Evolutionary conservation across 1,140 invertebrate species (phyloP).

Genomic region (Brachionus rotundiformis): DNA sequence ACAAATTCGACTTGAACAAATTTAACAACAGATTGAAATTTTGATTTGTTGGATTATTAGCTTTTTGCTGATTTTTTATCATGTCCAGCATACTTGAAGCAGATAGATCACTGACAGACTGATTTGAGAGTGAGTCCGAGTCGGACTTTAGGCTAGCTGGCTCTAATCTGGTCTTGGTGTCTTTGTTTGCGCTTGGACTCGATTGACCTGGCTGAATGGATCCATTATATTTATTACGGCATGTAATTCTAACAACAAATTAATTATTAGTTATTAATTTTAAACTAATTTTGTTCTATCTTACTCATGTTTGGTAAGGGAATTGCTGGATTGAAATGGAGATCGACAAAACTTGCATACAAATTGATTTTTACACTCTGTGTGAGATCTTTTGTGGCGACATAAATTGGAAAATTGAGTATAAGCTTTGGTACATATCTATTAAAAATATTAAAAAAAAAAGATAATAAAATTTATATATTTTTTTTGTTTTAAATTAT

Average conservation of each 20-base stretch:
- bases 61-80: constrained; percentile 11
- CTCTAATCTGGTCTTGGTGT: not conserved
- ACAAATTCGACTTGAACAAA: not conserved
- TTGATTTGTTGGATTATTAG: constrained; percentile 3
- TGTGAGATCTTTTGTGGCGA: constrained; percentile 97
- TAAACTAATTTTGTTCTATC: not conserved
- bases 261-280: not conserved
- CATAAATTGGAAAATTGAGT: constrained; percentile 99
- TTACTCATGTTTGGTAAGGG: constrained; percentile 46
- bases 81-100: not conserved
- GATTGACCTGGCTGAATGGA: not conserved
- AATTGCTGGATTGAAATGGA: constrained; percentile 31
- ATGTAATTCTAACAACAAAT: not conserved
- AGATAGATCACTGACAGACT: not conserved
- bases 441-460: not conserved
- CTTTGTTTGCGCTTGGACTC: not conserved
- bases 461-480: no score
- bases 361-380: constrained; percentile 64
- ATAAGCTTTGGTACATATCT: constrained; percentile 78
- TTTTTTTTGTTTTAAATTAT: not conserved
- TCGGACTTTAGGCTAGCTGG: not conserved
- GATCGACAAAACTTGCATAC: constrained; percentile 39
- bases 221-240: not conserved
- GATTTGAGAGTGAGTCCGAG: not conserved
- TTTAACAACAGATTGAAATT: not conserved